phyloP scores from a whole-genome alignment of 2,113 vertebrate genomes.

The Nematolebias whitei region DNA sequence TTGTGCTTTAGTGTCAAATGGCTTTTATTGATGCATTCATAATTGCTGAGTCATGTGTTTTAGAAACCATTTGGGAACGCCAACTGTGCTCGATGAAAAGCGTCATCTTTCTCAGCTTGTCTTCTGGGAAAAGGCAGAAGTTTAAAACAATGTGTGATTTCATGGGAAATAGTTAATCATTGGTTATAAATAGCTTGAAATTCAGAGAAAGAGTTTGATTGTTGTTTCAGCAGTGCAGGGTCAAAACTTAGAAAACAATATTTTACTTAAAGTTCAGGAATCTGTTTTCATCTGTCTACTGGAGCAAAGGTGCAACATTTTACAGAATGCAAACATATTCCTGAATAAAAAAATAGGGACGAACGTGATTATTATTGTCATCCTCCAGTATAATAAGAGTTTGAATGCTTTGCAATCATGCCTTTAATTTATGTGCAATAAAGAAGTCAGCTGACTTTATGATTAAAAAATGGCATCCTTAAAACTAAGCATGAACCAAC shows the following conservation, averaged over 20 bases:
- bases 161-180: slow-evolving; percentile 23
- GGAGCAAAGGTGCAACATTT: not conserved
- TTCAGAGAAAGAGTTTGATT: slow-evolving; percentile 7
- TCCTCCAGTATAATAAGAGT: too few relatives aligned
- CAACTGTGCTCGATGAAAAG: not conserved
- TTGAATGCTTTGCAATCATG: too few relatives aligned
- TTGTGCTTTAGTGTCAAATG: slow-evolving; percentile 5
- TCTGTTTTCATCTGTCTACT: not conserved
- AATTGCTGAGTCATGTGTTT: not conserved
- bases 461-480: too few relatives aligned
- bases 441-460: too few relatives aligned
- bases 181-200: slow-evolving; percentile 4
- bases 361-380: too few relatives aligned
- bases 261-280: slow-evolving; percentile 10
- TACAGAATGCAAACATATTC: not conserved
- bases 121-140: not conserved
- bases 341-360: too few relatives aligned
- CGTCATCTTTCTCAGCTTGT: not conserved
- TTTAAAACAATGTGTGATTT: not conserved
- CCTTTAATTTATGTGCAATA: too few relatives aligned
- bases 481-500: too few relatives aligned
- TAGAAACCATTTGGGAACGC: not conserved
- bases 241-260: slow-evolving; percentile 1
- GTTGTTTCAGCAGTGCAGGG: slow-evolving; percentile 1
- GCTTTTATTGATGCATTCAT: not conserved